A percentile compares a stretch with the other conserved stretches of the same genome.
Conservation (phyloP, 30 jellyfish, hydroid and myxozoan species). For the Aurelia sp. region DNA sequence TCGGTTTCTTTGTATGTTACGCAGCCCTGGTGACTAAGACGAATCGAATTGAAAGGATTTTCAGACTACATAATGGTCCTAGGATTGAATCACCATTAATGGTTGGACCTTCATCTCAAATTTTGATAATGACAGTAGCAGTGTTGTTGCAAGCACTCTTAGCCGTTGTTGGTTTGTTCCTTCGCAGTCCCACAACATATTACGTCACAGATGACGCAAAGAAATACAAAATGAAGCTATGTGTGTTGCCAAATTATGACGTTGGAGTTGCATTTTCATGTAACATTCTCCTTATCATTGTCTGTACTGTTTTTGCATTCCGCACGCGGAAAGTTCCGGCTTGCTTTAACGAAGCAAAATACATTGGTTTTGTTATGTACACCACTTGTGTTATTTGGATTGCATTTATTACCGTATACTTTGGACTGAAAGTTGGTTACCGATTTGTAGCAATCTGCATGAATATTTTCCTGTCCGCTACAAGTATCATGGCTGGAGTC, state of each 20-base stretch:
- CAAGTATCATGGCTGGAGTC: conserved; percentile 85
- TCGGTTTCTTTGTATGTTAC: conserved; percentile 80
- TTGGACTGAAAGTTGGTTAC: conserved; percentile 45
- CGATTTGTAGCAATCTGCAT: conserved; percentile 60
- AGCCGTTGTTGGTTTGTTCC: conserved; percentile 59
- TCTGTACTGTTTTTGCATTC: conserved; percentile 86
- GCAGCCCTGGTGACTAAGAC: conserved; percentile 82
- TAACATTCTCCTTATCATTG: conserved; percentile 54
- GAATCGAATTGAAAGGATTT: conserved; percentile 72
- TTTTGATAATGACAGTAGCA: conserved; percentile 37
- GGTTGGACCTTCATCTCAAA: conserved; percentile 67
- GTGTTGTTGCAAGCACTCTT: conserved; percentile 55
- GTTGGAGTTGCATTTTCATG: conserved; percentile 53
- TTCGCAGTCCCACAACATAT: conserved; percentile 9
- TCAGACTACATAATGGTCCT: conserved; percentile 1
- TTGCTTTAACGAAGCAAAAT: conserved; percentile 85
- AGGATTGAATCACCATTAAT: conserved; percentile 11
- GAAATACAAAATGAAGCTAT: conserved; percentile 17
- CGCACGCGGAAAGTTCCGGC: conserved; percentile 92
- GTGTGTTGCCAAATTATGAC: conserved; percentile 68
- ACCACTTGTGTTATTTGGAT: conserved; percentile 80
- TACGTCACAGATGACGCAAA: conserved; percentile 13
- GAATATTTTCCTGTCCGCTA: conserved; percentile 75
- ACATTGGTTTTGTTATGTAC: conserved; percentile 90
- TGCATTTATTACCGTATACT: conserved; percentile 66